Evolutionary conservation across 2,888 invertebrate genomes (phyloP), one percentile per base, ranked within the genome.

Genomic region (Bursaphelenchus okinawaensis): DNA sequence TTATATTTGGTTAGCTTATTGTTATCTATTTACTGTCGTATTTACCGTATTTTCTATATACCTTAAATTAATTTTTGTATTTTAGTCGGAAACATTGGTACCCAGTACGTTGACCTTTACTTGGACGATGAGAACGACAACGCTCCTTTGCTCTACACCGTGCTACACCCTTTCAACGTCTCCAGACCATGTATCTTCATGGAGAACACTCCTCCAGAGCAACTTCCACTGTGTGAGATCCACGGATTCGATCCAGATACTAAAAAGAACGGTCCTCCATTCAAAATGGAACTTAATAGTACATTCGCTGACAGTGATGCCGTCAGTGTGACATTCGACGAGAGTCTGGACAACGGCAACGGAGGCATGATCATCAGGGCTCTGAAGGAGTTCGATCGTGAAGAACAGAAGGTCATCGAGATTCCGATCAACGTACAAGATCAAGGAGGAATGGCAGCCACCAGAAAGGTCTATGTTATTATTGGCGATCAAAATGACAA

Each of bases 401-500:
- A 81, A 62, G 73, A 70, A 7, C 66, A 72, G 20, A 80, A 80
- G 57, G 67, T 93, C 84, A 93, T 93, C 83, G 88, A 92, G 76
- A 91, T 98, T 80, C 96, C 96, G 0, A 93, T 98, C 80, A 90
- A 94, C 24, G 94, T 98, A 83, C 93, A 91, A 84, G 98, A 98
- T 86, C 91, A 92, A 77, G 94, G 95, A 51, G 91, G 91, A 78
- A 82, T 63, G 82, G 83, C 69, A 20, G 76, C 75, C 55, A 68
- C 69, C 29, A 73, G 79, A 8, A 72, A 72, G 22, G 77, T 83
- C 23, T 73, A 76, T n/a, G 91, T 93, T 26, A 91, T 94, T 58
- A 95, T 98, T 77, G 95, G 95, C 23, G 96, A 98, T 84, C 90
- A 91, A 23, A 98, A 98, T 84, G 96, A 96, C 84, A 95, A 96